A percentile compares a stretch with the other conserved stretches of the same genome.
phyloP scores from a whole-genome alignment of 2,888 invertebrate species.

The Euplexia lucipara region DNA sequence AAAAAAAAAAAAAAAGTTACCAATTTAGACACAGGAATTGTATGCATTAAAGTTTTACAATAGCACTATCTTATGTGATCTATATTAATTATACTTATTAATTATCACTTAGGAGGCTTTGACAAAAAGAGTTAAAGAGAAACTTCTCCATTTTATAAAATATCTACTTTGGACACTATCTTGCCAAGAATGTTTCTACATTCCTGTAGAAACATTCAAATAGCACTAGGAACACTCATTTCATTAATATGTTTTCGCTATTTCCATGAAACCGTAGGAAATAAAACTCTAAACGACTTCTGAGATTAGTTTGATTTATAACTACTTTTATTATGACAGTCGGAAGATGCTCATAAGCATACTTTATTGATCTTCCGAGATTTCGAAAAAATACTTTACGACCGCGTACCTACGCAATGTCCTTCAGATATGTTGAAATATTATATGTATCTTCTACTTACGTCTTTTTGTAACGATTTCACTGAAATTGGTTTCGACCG shows the following conservation, averaged over 20 bases:
- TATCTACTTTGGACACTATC: background rate
- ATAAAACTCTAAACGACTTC: conserved; percentile 38
- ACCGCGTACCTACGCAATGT: conserved; percentile 18
- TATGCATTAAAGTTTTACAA: no score
- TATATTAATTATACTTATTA: no score
- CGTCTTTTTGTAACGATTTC: no score
- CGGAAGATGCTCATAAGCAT: conserved; percentile 33
- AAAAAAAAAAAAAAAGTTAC: no score
- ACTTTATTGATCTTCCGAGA: conserved; percentile 19
- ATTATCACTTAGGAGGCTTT: no score
- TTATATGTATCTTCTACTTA: no score
- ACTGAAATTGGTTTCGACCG: no score
- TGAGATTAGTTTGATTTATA: conserved; percentile 32
- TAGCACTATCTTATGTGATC: no score
- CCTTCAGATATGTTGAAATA: conserved; percentile 35
- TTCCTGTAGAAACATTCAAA: no score
- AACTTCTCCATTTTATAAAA: no score
- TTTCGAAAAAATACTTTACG: conserved; percentile 38
- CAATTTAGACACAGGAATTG: no score
- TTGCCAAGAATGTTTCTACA: conserved; percentile 11
- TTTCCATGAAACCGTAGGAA: conserved; percentile 24
- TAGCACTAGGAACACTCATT: conserved; percentile 26
- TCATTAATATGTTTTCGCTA: conserved; percentile 28
- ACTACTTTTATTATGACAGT: conserved; percentile 34
- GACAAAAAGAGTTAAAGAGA: no score